Conservation (phyloP, 2,888 invertebrate genomes). For the Dyspetes luteomarginatus region DNA sequence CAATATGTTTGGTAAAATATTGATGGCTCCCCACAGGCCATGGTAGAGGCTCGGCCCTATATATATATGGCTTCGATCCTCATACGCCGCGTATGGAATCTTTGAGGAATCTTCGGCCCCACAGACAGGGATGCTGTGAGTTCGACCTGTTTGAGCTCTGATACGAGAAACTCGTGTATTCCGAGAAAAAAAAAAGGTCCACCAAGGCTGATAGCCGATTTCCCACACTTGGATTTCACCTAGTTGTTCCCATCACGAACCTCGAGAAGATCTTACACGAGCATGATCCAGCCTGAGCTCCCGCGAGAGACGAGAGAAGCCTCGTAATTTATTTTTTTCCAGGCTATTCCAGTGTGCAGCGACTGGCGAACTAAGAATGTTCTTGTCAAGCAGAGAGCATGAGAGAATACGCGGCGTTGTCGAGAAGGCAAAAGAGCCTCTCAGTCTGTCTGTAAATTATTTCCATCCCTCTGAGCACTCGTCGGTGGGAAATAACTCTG, state of each 20-base stretch:
- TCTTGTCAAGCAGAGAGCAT: constrained; percentile 9
- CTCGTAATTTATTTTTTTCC: constrained; percentile 35
- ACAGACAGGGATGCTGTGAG: not conserved
- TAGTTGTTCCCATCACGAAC: not conserved
- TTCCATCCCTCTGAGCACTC: not conserved
- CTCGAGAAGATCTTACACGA: constrained; percentile 1
- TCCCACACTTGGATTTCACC: constrained; percentile 45
- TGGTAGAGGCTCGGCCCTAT: not conserved
- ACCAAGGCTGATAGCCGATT: constrained; percentile 61
- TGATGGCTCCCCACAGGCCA: constrained; percentile 76
- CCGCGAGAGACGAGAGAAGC: constrained; percentile 21
- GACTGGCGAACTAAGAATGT: not conserved
- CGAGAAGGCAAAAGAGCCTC: not conserved
- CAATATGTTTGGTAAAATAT: constrained; percentile 79
- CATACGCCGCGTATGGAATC: constrained; percentile 25
- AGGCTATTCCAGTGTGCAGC: not conserved
- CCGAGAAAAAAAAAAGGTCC: constrained; percentile 3
- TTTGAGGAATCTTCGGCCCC: constrained; percentile 64
- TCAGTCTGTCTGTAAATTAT: not conserved
- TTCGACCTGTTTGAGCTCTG: not conserved
- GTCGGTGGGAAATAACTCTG: not conserved
- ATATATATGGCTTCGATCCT: constrained; percentile 9
- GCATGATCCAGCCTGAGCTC: constrained; percentile 10
- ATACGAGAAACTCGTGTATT: constrained; percentile 3
- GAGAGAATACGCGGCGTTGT: not conserved